phyloP scores from a whole-genome alignment of 1,140 invertebrate species.

The Meteorus sp. region DNA sequence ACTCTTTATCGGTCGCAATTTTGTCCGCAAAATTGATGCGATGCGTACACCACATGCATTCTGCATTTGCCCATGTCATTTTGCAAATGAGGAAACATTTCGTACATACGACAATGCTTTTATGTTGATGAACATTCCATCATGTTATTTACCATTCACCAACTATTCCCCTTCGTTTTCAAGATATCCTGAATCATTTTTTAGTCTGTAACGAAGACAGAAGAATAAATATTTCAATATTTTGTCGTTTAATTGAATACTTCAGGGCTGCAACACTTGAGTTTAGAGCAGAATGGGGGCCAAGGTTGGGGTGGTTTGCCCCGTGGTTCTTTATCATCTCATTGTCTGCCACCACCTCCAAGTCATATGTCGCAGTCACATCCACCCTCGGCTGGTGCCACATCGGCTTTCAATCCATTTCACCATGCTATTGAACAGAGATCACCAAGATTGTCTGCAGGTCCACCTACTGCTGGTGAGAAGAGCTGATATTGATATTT shows the following conservation, averaged over 20 bases:
- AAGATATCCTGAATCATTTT: too few species aligned
- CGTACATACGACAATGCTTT: too few species aligned
- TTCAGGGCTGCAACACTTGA: slow-evolving; percentile 52
- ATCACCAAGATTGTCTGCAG: slow-evolving; percentile 49
- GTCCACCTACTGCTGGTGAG: slow-evolving; percentile 45
- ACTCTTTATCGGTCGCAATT: slow-evolving; percentile 7
- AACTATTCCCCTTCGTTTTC: too few species aligned
- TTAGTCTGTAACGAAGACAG: too few species aligned
- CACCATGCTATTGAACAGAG: slow-evolving; percentile 55
- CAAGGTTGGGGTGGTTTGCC: slow-evolving; percentile 55
- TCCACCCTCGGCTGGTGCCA: slow-evolving; percentile 40
- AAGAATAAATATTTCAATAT: background rate
- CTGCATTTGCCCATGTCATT: slow-evolving; percentile 8
- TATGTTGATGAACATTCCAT: too few species aligned
- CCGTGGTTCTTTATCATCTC: slow-evolving; percentile 50
- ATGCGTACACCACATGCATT: slow-evolving; percentile 2
- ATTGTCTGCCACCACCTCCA: slow-evolving; percentile 55
- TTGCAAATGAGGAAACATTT: too few species aligned
- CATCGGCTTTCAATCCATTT: slow-evolving; percentile 57
- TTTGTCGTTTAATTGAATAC: slow-evolving; percentile 3
- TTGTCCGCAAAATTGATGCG: slow-evolving; percentile 6
- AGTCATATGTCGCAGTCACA: slow-evolving; percentile 53
- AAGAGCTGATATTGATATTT: background rate
- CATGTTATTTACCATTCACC: too few species aligned
- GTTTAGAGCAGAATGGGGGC: slow-evolving; percentile 50